Base-by-base conservation (phyloP, 2,888 invertebrate species). In the Eubasilissa splendida region DNA sequence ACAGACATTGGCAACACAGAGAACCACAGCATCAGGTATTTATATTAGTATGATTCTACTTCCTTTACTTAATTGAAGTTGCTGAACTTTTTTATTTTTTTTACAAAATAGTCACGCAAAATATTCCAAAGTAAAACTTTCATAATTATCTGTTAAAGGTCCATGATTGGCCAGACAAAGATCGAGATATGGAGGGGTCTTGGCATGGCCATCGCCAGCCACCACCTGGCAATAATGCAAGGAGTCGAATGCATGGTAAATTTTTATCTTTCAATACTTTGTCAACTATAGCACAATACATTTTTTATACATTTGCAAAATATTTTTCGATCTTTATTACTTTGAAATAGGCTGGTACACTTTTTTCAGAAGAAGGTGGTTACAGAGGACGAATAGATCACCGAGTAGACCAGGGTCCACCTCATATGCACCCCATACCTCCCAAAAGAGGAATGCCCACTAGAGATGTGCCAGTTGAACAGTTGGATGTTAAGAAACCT, bases 151-250 rank as follows among this genome's bases (percentile, higher is more conserved):
- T 42, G 10, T 86, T 86, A 82, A 85, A 91, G 91, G 90, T 90
- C 88, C 87, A 87, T 86, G 91, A 91, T 85, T 91, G 91, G 91
- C 88, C 87, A 88, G 90, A 90, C 83, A 90, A 91, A 86, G 90
- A 90, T 65, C 86, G 87, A 42, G 90, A 91, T 56, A 87, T 89
- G 84, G 90, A 91, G 84, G 76, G 78, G n/a, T 87, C 88, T 80
- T 91, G 90, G 90, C 90, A 89, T 85, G 90, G 89, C 83, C 88
- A 90, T 82, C 89, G 90, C 68, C 90, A 89, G 84, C 87, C 86
- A 11, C 68, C 74, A 12, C 59, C 77, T n/a, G 73, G 76, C 5
- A 78, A 59, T 70, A 80, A 80, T 78, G 56, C 80, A 50, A 71
- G 82, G 56, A 71, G 50, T 56, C 71, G 82, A 68, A 73, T 76